Base-by-base conservation (phyloP, 2,888 invertebrate genomes). In the Laothoe populi region DNA sequence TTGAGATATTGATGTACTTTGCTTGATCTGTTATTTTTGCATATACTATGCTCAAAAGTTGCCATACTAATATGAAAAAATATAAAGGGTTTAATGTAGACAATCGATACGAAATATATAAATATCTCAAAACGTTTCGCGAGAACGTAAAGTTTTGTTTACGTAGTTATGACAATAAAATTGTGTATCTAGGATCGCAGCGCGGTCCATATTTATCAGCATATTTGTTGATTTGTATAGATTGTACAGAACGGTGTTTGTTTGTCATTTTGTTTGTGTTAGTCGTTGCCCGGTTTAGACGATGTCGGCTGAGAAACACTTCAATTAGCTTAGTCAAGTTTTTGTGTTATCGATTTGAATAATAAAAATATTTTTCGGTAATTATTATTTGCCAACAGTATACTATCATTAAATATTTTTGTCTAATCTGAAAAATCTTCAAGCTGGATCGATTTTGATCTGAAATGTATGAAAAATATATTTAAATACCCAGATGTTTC, bases 91-190 rank as follows among this genome's bases (percentile, higher is more conserved):
- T 19, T 53, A 49, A 16, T 16, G 5, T 24, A 26, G 13, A 42
- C 44, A 31, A 46, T 46, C 10, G 7, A 46, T 13, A 19, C 8
- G 31, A 49, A 49, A 26, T 49, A 49, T 10, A 44, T 44, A 19
- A 44, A 44, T 44, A 19, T 44, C 44, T 44, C 44, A 2, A 44
- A 19, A 31, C 5, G 8, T 19, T 44, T 44, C 44, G 44, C 44
- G 19, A 19, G 44, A 44, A 44, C 44, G 44, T 44, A 35, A 35
- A 53, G 4, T 7, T 35, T 19, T 11, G 31, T 53, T 48, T 53
- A 53, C 31, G 53, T 53, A 16, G 19, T 53, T 31, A 35, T 53
- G 53, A 53, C 53, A 53, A 53, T 53, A 53, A 53, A 53, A 53
- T 53, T 53, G 53, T 53, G 49, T 35, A 19, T 38, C 11, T 19